Evolutionary conservation across 2,113 vertebrate species (phyloP), one percentile per base, ranked within the genome.

Genomic region (Helogale parvula): DNA sequence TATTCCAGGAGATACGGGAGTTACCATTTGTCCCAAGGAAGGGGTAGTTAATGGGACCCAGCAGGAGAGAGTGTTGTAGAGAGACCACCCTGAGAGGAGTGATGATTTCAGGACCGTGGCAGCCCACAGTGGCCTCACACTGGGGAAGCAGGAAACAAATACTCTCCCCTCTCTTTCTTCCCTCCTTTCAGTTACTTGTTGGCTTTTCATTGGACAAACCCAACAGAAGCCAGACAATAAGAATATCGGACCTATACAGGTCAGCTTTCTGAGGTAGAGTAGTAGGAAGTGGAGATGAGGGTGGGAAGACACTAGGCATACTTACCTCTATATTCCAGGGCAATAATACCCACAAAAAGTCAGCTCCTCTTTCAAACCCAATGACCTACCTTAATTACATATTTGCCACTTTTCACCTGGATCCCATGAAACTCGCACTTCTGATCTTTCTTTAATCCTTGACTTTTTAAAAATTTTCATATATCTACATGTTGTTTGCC

Each of bases 231-330:
- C 31, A 79, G 12, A 81, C 7, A 83, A 2, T 2, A 74, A 79
- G 27, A 63, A 11, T 4, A 12, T 2, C 54, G 88, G 33, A n/a
- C 16, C 88, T 7, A 72, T 10, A 25, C 2, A 33, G 11, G 54
- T 50, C 33, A 68, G 3, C 6, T 45, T 87, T 93, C 54, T 60
- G 33, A 94, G 27, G 5, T 66, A n/a, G 21, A 6, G 21, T 35
- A 10, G 13, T 31, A 12, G 35, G 74, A 90, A 80, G 17, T 83
- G 12, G 7, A 29, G 74, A 25, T 7, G 27, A 4, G 15, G 0
- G 0, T 38, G 8, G 29, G 0, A 89, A 80, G 45, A 65, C 2
- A 33, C 3, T 11, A 72, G 19, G 9, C 1, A 69, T 41, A 69
- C 57, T 66, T 57, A 19, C 9, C 7, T 92, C 50, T 21, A 31